phyloP scores from a whole-genome alignment of 2,888 invertebrate species.

The Callimorpha dominula region DNA sequence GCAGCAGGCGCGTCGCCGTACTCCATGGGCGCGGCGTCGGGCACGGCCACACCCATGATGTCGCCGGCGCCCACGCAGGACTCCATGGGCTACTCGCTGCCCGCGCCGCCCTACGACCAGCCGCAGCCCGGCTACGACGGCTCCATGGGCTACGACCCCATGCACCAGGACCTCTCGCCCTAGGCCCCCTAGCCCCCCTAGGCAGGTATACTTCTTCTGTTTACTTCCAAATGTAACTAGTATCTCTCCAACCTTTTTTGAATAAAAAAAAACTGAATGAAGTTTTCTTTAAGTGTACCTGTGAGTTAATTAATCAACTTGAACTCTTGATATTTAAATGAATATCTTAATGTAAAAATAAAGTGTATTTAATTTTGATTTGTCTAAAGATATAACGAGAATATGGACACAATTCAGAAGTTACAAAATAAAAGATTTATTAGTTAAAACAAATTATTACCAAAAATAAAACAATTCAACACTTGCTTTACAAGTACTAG shows the following conservation, averaged over 20 bases:
- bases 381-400: too few species aligned
- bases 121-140: conserved; percentile 95
- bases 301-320: too few species aligned
- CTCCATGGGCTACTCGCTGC: conserved; percentile 97
- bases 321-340: too few species aligned
- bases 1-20: conserved; percentile 93
- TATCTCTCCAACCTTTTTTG: too few species aligned
- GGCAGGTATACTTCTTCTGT: not conserved
- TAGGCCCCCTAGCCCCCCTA: conserved; percentile 57
- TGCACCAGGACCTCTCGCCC: conserved; percentile 95
- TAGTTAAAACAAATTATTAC: too few species aligned
- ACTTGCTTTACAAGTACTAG: not conserved
- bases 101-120: conserved; percentile 96
- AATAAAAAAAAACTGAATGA: too few species aligned
- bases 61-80: conserved; percentile 97
- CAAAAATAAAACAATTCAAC: too few species aligned
- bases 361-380: too few species aligned
- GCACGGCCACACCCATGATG: conserved; percentile 98
- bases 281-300: too few species aligned
- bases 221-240: not conserved
- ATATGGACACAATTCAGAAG: too few species aligned
- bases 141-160: conserved; percentile 96
- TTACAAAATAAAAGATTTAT: too few species aligned
- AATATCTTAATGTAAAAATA: too few species aligned
- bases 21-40: conserved; percentile 95